These are phyloP conservation scores for Physella acuta DNA, from an alignment of 1,140 invertebrate genomes.

Conservation along the genomic window DNA sequence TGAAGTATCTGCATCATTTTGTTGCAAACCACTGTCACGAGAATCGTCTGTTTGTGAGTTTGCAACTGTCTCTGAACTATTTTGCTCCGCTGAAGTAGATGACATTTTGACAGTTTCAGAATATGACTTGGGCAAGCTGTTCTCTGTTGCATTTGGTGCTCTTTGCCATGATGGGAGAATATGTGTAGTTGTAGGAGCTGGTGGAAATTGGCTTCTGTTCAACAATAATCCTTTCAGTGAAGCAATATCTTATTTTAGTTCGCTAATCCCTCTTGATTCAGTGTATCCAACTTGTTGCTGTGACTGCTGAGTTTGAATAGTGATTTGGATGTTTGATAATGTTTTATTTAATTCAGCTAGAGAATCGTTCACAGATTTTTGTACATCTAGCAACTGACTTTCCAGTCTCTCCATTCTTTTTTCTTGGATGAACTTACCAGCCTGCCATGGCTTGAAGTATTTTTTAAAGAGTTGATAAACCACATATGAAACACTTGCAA, in stretches of 20 bases:
- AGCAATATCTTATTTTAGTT: slow-evolving; percentile 19
- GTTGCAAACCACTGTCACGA: no score
- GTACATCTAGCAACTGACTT: neutral
- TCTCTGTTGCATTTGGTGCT: neutral
- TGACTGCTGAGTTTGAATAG: neutral
- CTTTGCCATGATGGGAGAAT: slow-evolving; percentile 15
- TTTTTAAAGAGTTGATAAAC: slow-evolving; percentile 19
- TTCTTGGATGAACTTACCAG: slow-evolving; percentile 7
- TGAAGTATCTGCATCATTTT: no score
- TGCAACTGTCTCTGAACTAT: no score
- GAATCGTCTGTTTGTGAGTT: no score
- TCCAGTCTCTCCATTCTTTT: slow-evolving; percentile 20
- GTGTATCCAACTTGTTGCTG: neutral
- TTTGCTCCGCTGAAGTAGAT: no score
- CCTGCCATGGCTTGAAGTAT: slow-evolving; percentile 4
- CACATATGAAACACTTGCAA: slow-evolving; percentile 22
- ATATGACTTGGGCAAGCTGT: neutral
- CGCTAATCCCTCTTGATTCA: slow-evolving; percentile 12
- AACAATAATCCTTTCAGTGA: slow-evolving; percentile 19
- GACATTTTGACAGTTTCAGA: neutral
- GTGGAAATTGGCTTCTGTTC: slow-evolving; percentile 18
- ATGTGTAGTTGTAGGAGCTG: neutral
- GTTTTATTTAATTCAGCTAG: slow-evolving; percentile 9
- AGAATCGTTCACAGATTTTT: slow-evolving; percentile 19
- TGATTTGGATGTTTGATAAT: neutral